These are phyloP conservation scores for Merluccius polli DNA, from an alignment of 2,797 vertebrate genomes.

Conservation along the genomic window DNA sequence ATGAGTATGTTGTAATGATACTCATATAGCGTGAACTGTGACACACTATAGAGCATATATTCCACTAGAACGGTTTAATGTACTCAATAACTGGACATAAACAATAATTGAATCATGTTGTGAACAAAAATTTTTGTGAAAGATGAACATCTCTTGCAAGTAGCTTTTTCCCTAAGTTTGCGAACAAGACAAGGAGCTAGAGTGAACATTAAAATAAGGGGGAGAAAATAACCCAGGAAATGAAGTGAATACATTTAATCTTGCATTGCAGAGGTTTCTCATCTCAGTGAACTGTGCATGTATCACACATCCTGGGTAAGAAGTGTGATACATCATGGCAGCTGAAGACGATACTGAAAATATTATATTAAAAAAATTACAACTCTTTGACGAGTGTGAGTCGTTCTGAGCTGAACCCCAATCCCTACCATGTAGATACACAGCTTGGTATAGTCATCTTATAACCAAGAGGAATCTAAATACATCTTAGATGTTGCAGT, in stretches of 20 bases:
- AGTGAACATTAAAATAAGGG: too few relatives aligned
- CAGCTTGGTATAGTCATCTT: constrained; percentile 47
- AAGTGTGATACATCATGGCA: constrained; percentile 66
- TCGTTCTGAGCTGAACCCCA: constrained; percentile 8
- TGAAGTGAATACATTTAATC: not conserved
- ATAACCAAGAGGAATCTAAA: constrained; percentile 39
- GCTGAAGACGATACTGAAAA: constrained; percentile 34
- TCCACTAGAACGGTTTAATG: too few relatives aligned
- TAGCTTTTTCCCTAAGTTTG: too few relatives aligned
- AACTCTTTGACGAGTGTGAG: constrained; percentile 60
- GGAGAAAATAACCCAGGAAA: too few relatives aligned
- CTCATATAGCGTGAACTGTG: not conserved
- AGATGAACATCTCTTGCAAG: too few relatives aligned
- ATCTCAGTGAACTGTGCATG: constrained; percentile 3
- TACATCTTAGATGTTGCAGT: constrained; percentile 28
- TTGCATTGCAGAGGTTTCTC: not conserved
- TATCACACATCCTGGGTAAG: constrained; percentile 48
- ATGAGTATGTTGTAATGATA: not conserved
- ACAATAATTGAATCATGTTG: too few relatives aligned
- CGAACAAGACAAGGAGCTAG: too few relatives aligned
- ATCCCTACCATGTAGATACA: constrained; percentile 17
- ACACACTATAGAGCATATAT: not conserved
- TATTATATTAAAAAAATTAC: constrained; percentile 53
- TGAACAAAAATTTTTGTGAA: too few relatives aligned
- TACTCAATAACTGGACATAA: too few relatives aligned